Evolutionary conservation across 2,888 invertebrate species (phyloP).

Genomic region (Microplitis manilae): DNA sequence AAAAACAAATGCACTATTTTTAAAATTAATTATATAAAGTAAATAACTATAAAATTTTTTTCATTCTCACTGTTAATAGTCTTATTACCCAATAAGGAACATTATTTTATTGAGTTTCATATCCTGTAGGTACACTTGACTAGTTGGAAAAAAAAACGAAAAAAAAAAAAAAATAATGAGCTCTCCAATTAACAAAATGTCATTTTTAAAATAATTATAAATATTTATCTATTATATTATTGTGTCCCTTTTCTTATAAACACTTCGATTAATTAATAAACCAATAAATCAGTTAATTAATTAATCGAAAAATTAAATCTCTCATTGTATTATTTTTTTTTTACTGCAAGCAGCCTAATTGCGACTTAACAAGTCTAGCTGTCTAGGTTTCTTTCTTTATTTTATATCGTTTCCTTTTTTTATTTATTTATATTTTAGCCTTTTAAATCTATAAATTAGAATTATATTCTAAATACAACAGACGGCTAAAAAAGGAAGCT

Average conservation of each 20-base stretch:
- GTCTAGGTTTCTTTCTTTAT: background rate
- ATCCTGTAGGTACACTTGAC: constrained; percentile 58
- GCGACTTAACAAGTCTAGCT: background rate
- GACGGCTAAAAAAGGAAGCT: constrained; percentile 10
- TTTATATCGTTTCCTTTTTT: constrained; percentile 16
- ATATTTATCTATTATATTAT: background rate
- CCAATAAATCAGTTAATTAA: background rate
- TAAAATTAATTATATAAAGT: background rate
- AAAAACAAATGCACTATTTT: background rate
- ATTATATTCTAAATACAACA: constrained; percentile 26
- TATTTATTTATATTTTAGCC: background rate
- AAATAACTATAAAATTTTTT: background rate
- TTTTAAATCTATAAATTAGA: constrained; percentile 22
- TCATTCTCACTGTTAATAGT: background rate
- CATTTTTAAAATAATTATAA: background rate
- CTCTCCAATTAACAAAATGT: background rate
- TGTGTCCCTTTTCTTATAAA: background rate
- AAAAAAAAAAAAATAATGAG: constrained; percentile 40
- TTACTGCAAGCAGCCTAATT: background rate
- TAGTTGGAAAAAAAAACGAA: constrained; percentile 56
- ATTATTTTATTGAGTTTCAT: constrained; percentile 13
- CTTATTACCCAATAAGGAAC: background rate
- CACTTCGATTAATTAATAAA: background rate
- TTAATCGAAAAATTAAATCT: background rate
- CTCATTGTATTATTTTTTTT: constrained; percentile 19